A percentile compares a stretch with the other conserved stretches of the same genome.
Conservation (phyloP, 35 echinoderm and acorn worm species). For the Hemicentrotus pulcherrimus region DNA sequence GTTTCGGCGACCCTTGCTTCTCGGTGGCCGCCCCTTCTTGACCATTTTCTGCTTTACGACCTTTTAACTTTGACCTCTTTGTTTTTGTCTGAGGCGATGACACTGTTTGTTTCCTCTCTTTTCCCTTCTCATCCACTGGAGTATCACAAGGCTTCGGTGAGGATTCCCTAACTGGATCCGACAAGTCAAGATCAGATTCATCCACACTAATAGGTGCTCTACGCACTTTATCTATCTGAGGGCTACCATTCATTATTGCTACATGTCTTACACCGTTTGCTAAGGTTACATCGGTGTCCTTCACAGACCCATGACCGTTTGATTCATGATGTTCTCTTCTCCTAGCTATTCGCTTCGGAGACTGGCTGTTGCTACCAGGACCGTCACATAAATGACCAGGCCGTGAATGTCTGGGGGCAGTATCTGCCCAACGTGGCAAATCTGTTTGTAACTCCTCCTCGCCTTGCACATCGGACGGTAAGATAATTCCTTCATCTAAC, state of each 20-base stretch:
- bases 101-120: conserved; percentile 24
- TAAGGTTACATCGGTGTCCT: conserved; percentile 23
- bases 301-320: background rate
- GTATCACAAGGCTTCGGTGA: background rate
- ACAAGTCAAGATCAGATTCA: conserved; percentile 1
- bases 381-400: conserved; percentile 41
- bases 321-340: conserved; percentile 12
- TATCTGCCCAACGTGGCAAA: conserved; percentile 86
- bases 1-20: conserved; percentile 47
- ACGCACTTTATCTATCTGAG: conserved; percentile 36
- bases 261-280: conserved; percentile 36
- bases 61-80: conserved; percentile 59
- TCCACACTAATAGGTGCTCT: conserved; percentile 34
- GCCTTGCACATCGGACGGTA: conserved; percentile 51
- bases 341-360: conserved; percentile 20
- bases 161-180: background rate
- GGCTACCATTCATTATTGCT: conserved; percentile 51
- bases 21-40: background rate
- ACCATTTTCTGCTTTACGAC: conserved; percentile 49
- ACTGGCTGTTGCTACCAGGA: conserved; percentile 7
- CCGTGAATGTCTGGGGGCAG: conserved; percentile 51
- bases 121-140: conserved; percentile 22
- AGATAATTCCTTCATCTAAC: conserved; percentile 57
- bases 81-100: conserved; percentile 61
- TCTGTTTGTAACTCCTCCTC: conserved; percentile 78